phyloP scores from a whole-genome alignment of 2,797 vertebrate genomes.

The Setipinna tenuifilis region DNA sequence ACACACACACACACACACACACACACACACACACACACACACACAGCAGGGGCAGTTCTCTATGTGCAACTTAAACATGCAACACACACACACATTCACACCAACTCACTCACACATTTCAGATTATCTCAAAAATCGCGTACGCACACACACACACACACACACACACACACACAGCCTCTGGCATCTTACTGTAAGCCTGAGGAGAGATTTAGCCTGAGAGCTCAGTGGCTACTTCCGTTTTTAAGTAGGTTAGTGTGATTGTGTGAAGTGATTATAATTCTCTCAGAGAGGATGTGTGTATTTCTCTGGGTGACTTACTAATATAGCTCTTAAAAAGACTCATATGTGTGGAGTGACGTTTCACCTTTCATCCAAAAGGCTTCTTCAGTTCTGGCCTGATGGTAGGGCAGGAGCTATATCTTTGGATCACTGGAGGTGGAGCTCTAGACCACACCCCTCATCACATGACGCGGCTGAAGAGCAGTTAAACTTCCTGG shows the following conservation, averaged over 20 bases:
- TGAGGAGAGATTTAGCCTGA: slow-evolving; percentile 12
- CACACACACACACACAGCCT: not conserved
- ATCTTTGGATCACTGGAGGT: too few species aligned
- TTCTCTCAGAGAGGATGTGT: not conserved
- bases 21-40: not conserved
- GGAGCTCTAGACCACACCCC: too few species aligned
- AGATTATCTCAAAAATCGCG: not conserved
- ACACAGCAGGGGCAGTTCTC: not conserved
- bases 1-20: not conserved
- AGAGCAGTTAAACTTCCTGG: too few species aligned
- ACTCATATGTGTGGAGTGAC: not conserved
- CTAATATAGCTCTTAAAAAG: slow-evolving; percentile 1
- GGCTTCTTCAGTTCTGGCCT: too few species aligned
- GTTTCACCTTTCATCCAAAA: too few species aligned
- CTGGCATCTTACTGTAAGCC: slow-evolving; percentile 11
- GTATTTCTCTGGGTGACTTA: not conserved
- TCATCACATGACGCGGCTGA: too few species aligned
- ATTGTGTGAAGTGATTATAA: not conserved
- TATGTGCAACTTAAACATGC: not conserved
- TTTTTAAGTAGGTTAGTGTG: slow-evolving; percentile 2
- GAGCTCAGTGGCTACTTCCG: not conserved
- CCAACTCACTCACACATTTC: not conserved
- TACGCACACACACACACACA: not conserved
- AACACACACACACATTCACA: not conserved
- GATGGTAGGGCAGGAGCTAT: too few species aligned